A percentile compares a stretch with the other conserved stretches of the same genome.
Evolutionary conservation across 2,113 vertebrate genomes (phyloP).

Genomic region (Perca schrenkii): DNA sequence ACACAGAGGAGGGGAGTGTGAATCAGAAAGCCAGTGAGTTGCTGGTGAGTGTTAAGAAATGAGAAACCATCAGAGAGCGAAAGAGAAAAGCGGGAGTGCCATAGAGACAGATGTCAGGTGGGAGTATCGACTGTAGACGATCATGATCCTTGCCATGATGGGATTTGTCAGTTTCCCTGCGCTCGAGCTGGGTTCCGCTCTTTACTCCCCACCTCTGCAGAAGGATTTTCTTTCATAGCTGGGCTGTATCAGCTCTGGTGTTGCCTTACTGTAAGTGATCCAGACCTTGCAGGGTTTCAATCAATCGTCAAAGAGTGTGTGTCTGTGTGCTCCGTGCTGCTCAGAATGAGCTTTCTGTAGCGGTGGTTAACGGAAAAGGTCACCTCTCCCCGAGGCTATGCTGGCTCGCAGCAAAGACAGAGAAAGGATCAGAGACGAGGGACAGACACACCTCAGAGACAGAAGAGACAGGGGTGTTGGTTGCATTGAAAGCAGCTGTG

Average conservation of each 20-base stretch:
- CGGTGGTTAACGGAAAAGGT: slow-evolving; percentile 78
- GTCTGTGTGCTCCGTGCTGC: slow-evolving; percentile 57
- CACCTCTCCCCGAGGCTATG: slow-evolving; percentile 66
- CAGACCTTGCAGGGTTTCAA: slow-evolving; percentile 77
- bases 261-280: slow-evolving; percentile 83
- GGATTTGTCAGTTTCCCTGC: slow-evolving; percentile 71
- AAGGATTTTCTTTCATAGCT: slow-evolving; percentile 73
- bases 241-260: slow-evolving; percentile 75
- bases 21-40: slow-evolving; percentile 14
- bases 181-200: slow-evolving; percentile 42
- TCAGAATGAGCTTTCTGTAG: slow-evolving; percentile 76
- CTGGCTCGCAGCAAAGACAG: slow-evolving; percentile 41
- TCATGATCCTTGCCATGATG: slow-evolving; percentile 65
- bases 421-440: slow-evolving; percentile 50
- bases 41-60: slow-evolving; percentile 20
- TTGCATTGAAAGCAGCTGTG: slow-evolving; percentile 37
- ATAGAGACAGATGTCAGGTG: slow-evolving; percentile 52
- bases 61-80: slow-evolving; percentile 8
- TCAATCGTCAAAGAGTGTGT: slow-evolving; percentile 80
- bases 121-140: slow-evolving; percentile 52
- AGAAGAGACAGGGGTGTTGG: slow-evolving; percentile 10
- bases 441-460: slow-evolving; percentile 42
- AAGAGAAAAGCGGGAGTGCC: slow-evolving; percentile 5
- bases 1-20: slow-evolving; percentile 13
- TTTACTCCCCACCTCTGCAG: slow-evolving; percentile 64